phyloP scores from a whole-genome alignment of 2,888 invertebrate genomes.

The Lapara coniferarum region DNA sequence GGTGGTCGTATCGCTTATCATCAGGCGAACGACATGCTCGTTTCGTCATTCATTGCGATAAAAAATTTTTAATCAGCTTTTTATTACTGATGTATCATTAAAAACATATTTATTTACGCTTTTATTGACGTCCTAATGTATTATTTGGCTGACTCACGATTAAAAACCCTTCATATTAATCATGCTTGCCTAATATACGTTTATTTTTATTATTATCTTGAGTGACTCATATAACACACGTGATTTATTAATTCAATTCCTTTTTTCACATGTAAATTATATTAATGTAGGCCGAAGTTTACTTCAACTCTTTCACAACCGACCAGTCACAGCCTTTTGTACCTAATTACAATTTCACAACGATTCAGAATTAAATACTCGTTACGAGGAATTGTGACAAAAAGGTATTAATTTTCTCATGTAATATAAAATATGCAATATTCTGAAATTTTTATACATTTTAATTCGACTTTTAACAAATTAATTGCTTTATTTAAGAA shows the following conservation, averaged over 20 bases:
- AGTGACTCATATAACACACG: neutral
- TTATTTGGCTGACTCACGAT: neutral
- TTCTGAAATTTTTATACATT: neutral
- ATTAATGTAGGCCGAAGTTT: slow-evolving; percentile 10
- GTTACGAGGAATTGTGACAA: neutral
- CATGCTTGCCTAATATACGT: no score
- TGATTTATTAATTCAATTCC: neutral
- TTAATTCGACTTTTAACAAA: neutral
- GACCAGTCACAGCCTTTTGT: neutral
- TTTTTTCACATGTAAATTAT: slow-evolving; percentile 3
- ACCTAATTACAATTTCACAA: slow-evolving; percentile 11
- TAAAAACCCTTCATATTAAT: neutral
- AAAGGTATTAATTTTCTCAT: neutral
- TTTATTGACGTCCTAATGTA: no score
- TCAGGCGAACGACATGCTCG: no score
- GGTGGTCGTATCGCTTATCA: no score
- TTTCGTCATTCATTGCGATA: no score
- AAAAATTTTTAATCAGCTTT: no score
- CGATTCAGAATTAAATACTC: neutral
- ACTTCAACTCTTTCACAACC: neutral
- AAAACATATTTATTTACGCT: no score
- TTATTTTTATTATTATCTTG: neutral
- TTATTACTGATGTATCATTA: no score
- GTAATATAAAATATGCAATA: neutral
- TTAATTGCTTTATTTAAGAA: neutral